Percentiles rank a stretch among this genome's conserved stretches.
These are phyloP conservation scores for Ascaphus truei DNA, from an alignment of 2,113 vertebrate genomes.

Conservation along the genomic window DNA sequence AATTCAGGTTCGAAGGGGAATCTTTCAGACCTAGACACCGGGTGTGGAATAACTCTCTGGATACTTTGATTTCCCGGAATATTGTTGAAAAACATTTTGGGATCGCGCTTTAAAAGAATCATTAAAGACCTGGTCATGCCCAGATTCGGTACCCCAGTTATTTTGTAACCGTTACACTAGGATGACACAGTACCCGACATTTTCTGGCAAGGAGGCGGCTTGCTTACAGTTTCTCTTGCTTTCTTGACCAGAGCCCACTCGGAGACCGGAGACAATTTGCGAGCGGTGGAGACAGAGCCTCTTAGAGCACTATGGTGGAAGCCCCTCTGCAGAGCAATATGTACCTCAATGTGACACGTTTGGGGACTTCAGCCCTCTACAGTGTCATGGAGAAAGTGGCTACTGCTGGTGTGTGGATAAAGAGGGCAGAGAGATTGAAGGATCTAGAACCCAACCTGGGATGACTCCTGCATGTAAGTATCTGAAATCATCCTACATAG, in stretches of 20 bases:
- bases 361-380: constrained; percentile 77
- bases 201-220: too few species aligned
- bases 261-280: constrained; percentile 73
- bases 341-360: constrained; percentile 79
- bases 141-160: too few species aligned
- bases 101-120: too few species aligned
- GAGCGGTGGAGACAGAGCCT: constrained; percentile 86
- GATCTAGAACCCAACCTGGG: constrained; percentile 76
- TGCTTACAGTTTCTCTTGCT: too few species aligned
- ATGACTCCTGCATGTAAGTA: constrained; percentile 81
- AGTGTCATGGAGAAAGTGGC: constrained; percentile 88
- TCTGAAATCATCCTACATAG: not conserved
- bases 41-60: too few species aligned
- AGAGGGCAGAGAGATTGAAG: constrained; percentile 79
- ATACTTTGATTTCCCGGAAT: too few species aligned
- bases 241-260: constrained; percentile 51
- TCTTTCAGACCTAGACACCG: too few species aligned
- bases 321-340: constrained; percentile 73
- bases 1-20: too few species aligned
- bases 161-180: too few species aligned
- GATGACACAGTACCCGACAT: too few species aligned
- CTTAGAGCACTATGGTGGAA: constrained; percentile 78
- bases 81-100: too few species aligned
- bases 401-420: constrained; percentile 95
- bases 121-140: too few species aligned